These are phyloP conservation scores for Diplodus puntazzo DNA, from an alignment of 2,797 vertebrate species.

Conservation along the genomic window DNA sequence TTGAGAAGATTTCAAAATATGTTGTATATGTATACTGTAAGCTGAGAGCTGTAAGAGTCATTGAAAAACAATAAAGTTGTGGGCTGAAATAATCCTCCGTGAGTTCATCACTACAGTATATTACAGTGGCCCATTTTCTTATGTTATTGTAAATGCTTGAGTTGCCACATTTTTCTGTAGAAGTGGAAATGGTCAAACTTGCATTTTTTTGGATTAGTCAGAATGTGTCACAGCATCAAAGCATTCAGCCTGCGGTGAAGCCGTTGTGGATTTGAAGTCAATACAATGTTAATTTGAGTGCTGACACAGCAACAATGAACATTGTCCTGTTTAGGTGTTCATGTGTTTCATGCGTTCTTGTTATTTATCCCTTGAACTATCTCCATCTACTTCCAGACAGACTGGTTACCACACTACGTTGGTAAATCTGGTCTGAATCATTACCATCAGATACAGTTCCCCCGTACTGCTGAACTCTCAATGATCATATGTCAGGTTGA, in stretches of 20 bases:
- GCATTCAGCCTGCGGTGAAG: not conserved
- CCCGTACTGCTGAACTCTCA: not conserved
- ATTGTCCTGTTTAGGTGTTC: slow-evolving; percentile 16
- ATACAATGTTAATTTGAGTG: not conserved
- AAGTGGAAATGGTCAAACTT: not conserved
- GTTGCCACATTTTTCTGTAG: not conserved
- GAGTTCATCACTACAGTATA: not conserved
- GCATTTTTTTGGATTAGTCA: not conserved
- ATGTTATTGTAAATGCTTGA: not conserved
- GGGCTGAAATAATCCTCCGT: not conserved
- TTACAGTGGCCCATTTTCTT: too few species aligned
- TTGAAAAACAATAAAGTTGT: not conserved
- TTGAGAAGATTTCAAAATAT: too few species aligned
- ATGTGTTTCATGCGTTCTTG: slow-evolving; percentile 5
- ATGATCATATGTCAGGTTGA: not conserved
- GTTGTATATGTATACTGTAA: too few species aligned
- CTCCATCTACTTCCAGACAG: not conserved
- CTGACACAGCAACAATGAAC: not conserved
- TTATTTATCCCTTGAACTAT: slow-evolving; percentile 14
- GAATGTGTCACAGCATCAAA: not conserved
- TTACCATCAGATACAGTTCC: not conserved
- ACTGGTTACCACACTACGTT: slow-evolving; percentile 8
- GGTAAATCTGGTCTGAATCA: not conserved
- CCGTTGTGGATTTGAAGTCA: not conserved
- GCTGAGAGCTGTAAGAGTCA: not conserved